These are phyloP conservation scores for Chionis minor DNA, from an alignment of 2,113 vertebrate genomes.

Conservation along the genomic window DNA sequence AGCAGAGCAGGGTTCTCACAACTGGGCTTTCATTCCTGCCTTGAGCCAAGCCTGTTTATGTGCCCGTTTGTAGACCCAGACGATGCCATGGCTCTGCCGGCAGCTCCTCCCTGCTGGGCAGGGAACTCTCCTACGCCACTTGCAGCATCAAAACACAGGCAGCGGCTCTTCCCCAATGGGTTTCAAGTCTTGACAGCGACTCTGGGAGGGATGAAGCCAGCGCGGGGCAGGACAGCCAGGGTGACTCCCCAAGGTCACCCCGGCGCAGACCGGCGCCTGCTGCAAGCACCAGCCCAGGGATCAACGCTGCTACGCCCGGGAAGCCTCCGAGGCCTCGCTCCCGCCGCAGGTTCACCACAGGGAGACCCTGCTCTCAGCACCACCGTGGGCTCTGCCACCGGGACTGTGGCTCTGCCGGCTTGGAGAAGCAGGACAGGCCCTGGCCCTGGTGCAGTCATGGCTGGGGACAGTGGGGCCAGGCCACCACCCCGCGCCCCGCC, in stretches of 20 bases:
- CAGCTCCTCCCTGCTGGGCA: conserved; percentile 60
- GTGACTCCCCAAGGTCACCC: conserved; percentile 53
- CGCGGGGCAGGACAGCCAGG: not conserved
- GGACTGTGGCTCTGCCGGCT: accelerated
- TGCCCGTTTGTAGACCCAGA: not conserved
- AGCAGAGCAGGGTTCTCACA: not conserved
- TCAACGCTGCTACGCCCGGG: not conserved
- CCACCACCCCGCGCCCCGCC: accelerated
- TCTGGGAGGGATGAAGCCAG: not conserved
- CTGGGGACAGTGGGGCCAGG: not conserved
- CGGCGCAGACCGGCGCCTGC: accelerated
- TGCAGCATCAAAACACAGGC: conserved; percentile 16
- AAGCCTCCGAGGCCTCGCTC: not conserved
- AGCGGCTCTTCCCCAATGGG: conserved; percentile 24
- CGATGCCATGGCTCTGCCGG: conserved; percentile 9
- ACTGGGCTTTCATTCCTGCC: not conserved
- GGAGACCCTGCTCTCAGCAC: not conserved
- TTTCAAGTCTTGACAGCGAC: not conserved
- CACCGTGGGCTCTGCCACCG: accelerated
- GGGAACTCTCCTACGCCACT: conserved; percentile 53
- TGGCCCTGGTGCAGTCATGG: accelerated
- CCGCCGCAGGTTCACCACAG: accelerated
- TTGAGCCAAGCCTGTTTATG: not conserved
- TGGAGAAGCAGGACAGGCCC: not conserved
- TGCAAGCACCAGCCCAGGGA: not conserved